Conservation (phyloP, 1,140 invertebrate genomes). For the Saccostrea echinata region DNA sequence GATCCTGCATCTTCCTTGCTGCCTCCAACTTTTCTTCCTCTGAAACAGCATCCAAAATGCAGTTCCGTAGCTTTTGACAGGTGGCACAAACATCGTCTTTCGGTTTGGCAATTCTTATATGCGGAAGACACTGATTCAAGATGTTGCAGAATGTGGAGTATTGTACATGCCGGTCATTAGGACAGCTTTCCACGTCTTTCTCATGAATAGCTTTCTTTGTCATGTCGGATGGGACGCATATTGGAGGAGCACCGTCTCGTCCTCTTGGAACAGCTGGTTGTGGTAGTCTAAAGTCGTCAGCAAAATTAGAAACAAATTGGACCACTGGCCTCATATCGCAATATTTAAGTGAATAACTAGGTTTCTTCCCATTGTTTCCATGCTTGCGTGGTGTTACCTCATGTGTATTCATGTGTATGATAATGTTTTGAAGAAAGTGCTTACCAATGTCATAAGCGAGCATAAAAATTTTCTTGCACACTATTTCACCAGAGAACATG, state of each 20-base stretch:
- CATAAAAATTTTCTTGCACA: conserved; percentile 9
- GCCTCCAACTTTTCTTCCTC: background rate
- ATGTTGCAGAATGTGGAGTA: background rate
- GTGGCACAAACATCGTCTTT: too few species aligned
- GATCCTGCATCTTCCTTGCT: background rate
- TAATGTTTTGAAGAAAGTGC: background rate
- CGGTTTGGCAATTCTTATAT: too few species aligned
- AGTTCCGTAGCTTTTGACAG: background rate
- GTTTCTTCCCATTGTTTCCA: conserved; percentile 36
- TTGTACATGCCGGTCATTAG: background rate
- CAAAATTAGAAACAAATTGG: background rate
- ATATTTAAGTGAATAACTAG: background rate
- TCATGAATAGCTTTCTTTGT: background rate
- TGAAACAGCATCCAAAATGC: background rate
- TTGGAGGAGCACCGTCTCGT: background rate
- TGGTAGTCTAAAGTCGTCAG: conserved; percentile 10
- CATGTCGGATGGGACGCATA: background rate
- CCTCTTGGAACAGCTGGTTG: conserved; percentile 15
- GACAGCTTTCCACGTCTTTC: background rate
- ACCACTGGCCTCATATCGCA: background rate
- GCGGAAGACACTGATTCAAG: too few species aligned
- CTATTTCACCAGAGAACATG: background rate
- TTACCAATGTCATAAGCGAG: conserved; percentile 8
- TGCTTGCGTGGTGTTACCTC: conserved; percentile 1
- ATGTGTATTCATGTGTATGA: background rate